phyloP scores from a whole-genome alignment of 2,797 vertebrate genomes.

The Syngnathus acus region DNA sequence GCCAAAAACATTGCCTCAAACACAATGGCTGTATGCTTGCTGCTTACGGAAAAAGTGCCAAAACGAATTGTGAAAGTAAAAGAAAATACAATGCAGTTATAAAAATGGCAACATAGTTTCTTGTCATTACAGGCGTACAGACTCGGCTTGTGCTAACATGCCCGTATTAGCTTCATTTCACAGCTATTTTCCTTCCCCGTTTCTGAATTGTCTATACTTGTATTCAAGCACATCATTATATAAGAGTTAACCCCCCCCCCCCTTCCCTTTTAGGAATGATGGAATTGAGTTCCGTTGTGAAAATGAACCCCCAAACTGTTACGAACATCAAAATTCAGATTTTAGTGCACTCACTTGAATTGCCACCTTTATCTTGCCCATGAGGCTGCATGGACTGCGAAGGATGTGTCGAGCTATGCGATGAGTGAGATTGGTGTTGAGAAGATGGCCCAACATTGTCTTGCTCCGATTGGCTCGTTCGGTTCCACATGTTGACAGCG shows the following conservation, averaged over 20 bases:
- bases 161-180: background rate
- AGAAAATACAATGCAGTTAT: background rate
- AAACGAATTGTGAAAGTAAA: background rate
- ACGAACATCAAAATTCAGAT: no score
- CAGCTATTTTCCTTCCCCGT: background rate
- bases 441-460: slow-evolving; percentile 66
- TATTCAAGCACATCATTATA: background rate
- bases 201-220: background rate
- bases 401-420: slow-evolving; percentile 42
- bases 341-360: slow-evolving; percentile 30
- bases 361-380: slow-evolving; percentile 48
- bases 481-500: slow-evolving; percentile 92
- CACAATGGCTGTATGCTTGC: slow-evolving; percentile 23
- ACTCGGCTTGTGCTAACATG: slow-evolving; percentile 17
- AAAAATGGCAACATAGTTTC: background rate
- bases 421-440: slow-evolving; percentile 50
- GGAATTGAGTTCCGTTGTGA: background rate
- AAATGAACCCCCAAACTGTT: background rate
- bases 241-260: no score
- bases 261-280: background rate
- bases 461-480: slow-evolving; percentile 77
- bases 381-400: slow-evolving; percentile 49
- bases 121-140: slow-evolving; percentile 1
- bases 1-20: slow-evolving; percentile 39
- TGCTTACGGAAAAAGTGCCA: background rate